Evolutionary conservation across 2,888 invertebrate species (phyloP), one percentile per base, ranked within the genome.

Genomic region (Lasioglossum pauxillum): DNA sequence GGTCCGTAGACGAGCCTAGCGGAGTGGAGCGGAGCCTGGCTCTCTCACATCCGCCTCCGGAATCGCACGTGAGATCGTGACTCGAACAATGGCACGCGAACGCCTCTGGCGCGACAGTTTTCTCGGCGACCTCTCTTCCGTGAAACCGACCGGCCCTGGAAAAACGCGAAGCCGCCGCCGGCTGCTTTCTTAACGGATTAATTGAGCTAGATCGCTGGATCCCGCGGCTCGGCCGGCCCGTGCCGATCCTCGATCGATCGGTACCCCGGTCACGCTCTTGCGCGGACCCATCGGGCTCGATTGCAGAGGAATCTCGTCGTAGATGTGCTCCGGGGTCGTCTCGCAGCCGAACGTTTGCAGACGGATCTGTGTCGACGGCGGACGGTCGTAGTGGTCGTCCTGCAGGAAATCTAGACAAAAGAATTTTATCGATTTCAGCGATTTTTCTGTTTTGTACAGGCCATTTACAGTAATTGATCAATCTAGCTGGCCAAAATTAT

Each of bases 251-350:
- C 67, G 67, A 35, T 67, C 67, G 35, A 35, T 67, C 3, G 67
- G 23, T 27, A 23, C 23, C 46, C 14, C 44, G 72, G 76, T 91
- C 83, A 91, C 77, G 75, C 69, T 69, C 23, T 74, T 89, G 49
- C 77, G 86, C 8, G 57, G 14, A 10, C 64, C 49, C 41, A 64
- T 35, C 1, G 87, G 83, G 35, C 84, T 83, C 10, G 88, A 84
- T 53, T 91, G 89, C 38, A 94, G 88, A 5, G 97, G 97, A 85
- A 97, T 97, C 95, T 97, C 97, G 85, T 97, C 97, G 91, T 97
- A 97, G 41, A 97, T 94, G 75, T 97, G 97, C 92, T 97, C 97
- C 93, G 95, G 83, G 93, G 95, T 84, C 93, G 90, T 80, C 14
- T 92, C 92, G 93, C 95, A 95, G 93, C 89, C 94, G 89, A 67